Evolutionary conservation across 2,797 vertebrate genomes (phyloP).

Genomic region (Steatocranus sp.): DNA sequence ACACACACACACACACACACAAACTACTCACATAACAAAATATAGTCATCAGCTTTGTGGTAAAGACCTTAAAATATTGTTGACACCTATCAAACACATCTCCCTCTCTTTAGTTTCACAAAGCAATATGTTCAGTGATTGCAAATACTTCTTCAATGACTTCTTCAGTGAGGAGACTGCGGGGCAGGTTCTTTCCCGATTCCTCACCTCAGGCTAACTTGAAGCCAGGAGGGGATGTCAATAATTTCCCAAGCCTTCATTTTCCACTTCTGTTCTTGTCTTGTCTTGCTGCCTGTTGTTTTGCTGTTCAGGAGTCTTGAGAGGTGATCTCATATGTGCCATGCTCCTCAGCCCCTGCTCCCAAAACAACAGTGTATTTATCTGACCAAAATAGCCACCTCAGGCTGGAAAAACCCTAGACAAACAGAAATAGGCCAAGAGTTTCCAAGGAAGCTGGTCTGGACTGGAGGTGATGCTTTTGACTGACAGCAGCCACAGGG

Average conservation of each 20-base stretch:
- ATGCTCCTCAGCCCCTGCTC: slow-evolving; percentile 58
- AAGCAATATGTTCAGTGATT: background rate
- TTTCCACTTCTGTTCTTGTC: slow-evolving; percentile 67
- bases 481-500: slow-evolving; percentile 51
- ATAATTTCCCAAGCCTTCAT: slow-evolving; percentile 55
- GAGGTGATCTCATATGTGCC: slow-evolving; percentile 72
- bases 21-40: slow-evolving; percentile 25
- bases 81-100: background rate
- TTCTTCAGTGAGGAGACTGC: background rate
- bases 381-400: slow-evolving; percentile 78
- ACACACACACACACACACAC: slow-evolving; percentile 3
- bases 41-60: slow-evolving; percentile 20
- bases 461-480: slow-evolving; percentile 52
- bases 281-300: slow-evolving; percentile 71
- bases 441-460: slow-evolving; percentile 68
- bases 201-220: slow-evolving; percentile 27
- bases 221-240: slow-evolving; percentile 48
- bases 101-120: background rate
- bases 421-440: slow-evolving; percentile 66
- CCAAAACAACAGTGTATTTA: slow-evolving; percentile 74
- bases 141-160: background rate
- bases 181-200: slow-evolving; percentile 20
- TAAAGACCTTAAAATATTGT: slow-evolving; percentile 4
- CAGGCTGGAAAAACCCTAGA: slow-evolving; percentile 75
- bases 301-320: slow-evolving; percentile 57